Base-by-base conservation (phyloP, 2,797 vertebrate genomes). In the Selene dorsalis region DNA sequence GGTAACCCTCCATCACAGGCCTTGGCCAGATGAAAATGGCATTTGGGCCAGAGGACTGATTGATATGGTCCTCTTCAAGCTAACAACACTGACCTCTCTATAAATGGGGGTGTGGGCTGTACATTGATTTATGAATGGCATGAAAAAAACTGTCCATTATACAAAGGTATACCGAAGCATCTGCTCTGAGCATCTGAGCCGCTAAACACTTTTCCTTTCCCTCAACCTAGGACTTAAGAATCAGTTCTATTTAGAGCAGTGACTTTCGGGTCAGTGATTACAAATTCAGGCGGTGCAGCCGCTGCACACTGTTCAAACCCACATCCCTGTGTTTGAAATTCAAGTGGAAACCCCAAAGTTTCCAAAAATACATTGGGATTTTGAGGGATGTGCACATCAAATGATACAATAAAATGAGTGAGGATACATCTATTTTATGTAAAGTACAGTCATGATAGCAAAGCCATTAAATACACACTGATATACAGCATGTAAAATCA, bases 1-100 rank as follows among this genome's bases (percentile, higher is more conserved):
- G 87, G 79, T 58, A 72, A 81, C 63, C 83, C 83, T 70, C 57
- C 45, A 52, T 41, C 72, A 80, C 76, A 75, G 73, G 77, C 77
- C 68, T 58, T 2, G 1, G 38, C 1, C 2, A 17, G 66, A 13
- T 12, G 9, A 62, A 82, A 79, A 77, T 47, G 56, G 64, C 57
- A 50, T 73, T 77, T 50, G 69, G n/a, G 18, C 75, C 5, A 2
- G 22, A 35, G 63, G 67, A 45, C 58, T 67, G 83, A 87, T 74
- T 66, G 56, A 69, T 76, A 64, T 77, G 74, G 12, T 7, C 41
- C 43, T 59, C 57, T 53, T 41, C 16, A 5, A 41, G 30, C 77
- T 75, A 57, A 72, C 41, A 86, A 74, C 2, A n/a, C 72, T 57
- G 69, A 69, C 69, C 39, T 73, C 45, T 48, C 68, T 69, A 50